Base-by-base conservation (phyloP, 2,113 vertebrate genomes). In the Chunga burmeisteri region DNA sequence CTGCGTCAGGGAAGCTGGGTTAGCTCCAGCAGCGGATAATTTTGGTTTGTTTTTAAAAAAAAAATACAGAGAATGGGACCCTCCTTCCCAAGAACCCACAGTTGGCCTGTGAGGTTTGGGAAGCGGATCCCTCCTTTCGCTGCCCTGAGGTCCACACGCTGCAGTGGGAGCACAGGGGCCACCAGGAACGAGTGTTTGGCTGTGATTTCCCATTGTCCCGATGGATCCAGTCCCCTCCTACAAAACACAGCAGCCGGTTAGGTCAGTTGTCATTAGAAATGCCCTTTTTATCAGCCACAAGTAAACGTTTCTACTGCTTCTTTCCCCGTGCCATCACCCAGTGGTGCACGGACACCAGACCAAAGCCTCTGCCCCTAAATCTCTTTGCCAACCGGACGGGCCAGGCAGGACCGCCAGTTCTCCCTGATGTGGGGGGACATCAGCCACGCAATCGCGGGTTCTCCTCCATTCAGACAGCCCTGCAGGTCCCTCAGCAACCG, bases 401-500 rank as follows among this genome's bases (percentile, higher is more conserved):
- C 16, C n/a, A 40, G 49, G 13, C 59, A 40, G 79, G 42, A 36
- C 71, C 18, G 22, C 3, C 55, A 6, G 18, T 2, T 40, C 52
- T 55, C 68, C 65, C 40, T 36, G 53, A 9, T 0, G 0, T 2
- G 27, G 32, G 52, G 70, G 80, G 10, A 15, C 50, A 2, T 3
- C 52, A 47, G n/a, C 42, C 46, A 9, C 4, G 2, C 21, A 2
- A 2, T 11, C 5, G 2, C 34, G 10, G 16, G 4, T 44, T 27
- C 10, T 56, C 13, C 44, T 73, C 36, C 15, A 0, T 23, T 50
- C 8, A 5, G 34, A 10, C 36, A 21, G 53, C n/a, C 11, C 38
- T 9, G 5, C 1, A 9, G 12, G 49, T 49, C 30, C 13, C 49
- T 53, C 63, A 0, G 63, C 0, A 1, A 8, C 42, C 10, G 17